phyloP scores from a whole-genome alignment of 2,797 vertebrate genomes.

The Tarsius wallacei region DNA sequence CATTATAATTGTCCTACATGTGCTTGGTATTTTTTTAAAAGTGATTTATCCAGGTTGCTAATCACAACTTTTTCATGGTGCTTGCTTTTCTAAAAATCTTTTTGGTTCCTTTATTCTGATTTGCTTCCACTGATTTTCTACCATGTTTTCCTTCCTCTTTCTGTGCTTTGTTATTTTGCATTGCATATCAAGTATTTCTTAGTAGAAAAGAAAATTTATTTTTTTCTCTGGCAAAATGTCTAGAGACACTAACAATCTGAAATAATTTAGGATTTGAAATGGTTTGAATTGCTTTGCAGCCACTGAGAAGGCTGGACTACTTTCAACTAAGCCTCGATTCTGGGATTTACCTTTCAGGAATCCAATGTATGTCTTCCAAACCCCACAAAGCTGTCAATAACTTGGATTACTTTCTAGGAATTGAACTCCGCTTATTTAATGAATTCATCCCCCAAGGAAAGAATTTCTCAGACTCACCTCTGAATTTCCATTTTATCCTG shows the following conservation, averaged over 20 bases:
- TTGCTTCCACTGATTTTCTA: not conserved
- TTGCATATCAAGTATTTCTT: not conserved
- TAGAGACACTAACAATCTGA: not conserved
- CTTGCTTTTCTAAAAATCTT: not conserved
- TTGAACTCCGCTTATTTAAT: not conserved
- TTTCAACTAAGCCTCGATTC: conserved; percentile 25
- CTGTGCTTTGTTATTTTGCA: conserved; percentile 3
- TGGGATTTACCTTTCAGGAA: not conserved
- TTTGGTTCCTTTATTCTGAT: not conserved
- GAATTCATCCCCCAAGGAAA: not conserved
- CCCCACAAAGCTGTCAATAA: not conserved
- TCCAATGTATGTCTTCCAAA: not conserved
- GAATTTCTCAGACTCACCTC: not conserved
- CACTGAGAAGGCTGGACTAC: not conserved
- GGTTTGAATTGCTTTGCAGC: not conserved
- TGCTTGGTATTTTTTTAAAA: not conserved
- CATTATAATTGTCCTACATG: not conserved
- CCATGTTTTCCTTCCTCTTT: not conserved
- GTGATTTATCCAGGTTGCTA: not conserved
- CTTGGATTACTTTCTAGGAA: not conserved
- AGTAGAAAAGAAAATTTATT: not conserved
- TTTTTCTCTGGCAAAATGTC: not conserved
- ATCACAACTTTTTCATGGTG: not conserved
- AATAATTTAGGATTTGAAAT: conserved; percentile 37
- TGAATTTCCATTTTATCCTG: not conserved